Evolutionary conservation across 2,113 vertebrate species (phyloP).

Genomic region (Petrocephalus microphthalmus): DNA sequence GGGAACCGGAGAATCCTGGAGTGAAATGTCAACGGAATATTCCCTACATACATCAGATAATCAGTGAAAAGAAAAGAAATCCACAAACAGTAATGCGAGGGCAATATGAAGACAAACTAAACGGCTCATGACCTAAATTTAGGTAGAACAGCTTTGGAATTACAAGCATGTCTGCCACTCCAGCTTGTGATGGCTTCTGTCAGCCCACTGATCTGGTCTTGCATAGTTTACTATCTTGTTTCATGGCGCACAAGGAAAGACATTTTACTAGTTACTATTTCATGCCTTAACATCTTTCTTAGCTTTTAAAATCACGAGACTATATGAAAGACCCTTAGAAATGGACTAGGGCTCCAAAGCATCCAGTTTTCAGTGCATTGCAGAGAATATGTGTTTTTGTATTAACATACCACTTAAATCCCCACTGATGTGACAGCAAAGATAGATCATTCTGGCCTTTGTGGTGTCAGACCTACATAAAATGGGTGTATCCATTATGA

Average conservation of each 20-base stretch:
- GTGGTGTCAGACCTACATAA: neutral
- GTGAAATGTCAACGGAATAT: neutral
- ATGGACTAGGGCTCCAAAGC: neutral
- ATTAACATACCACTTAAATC: neutral
- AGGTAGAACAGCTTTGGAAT: slow-evolving; percentile 1
- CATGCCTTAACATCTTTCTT: neutral
- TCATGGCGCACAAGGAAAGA: neutral
- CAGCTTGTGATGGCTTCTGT: neutral
- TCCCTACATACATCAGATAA: neutral
- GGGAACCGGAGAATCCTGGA: neutral
- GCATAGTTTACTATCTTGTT: neutral
- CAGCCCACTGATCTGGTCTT: neutral
- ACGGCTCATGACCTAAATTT: neutral
- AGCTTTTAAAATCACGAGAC: neutral
- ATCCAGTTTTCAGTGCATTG: neutral
- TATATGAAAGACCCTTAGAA: neutral
- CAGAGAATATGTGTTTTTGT: neutral
- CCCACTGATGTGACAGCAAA: neutral
- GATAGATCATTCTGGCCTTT: neutral
- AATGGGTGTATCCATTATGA: neutral
- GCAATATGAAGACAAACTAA: neutral
- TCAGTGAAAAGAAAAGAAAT: neutral
- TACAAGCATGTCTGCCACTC: neutral
- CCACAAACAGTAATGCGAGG: neutral
- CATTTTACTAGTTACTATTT: neutral